Evolutionary conservation across 2,113 vertebrate genomes (phyloP).

Genomic region (Pseudorasbora parva): DNA sequence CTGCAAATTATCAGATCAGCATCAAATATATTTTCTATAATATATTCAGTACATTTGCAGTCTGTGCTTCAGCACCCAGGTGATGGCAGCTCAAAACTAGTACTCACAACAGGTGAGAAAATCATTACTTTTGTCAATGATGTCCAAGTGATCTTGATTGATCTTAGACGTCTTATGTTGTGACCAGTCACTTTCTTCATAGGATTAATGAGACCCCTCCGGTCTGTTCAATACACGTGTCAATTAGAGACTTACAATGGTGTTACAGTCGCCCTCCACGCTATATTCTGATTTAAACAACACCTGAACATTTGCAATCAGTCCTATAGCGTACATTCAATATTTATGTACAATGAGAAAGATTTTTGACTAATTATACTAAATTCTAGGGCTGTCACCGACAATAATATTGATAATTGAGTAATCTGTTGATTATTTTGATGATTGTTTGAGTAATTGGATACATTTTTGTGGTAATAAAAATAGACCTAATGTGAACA

Average conservation of each 20-base stretch:
- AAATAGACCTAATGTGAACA: too few relatives aligned
- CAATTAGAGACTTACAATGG: conserved; percentile 49
- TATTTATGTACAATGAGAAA: background rate
- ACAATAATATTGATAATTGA: too few relatives aligned
- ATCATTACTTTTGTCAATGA: conserved; percentile 53
- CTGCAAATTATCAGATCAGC: background rate
- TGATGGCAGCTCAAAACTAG: conserved; percentile 19
- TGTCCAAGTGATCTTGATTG: conserved; percentile 54
- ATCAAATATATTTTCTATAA: background rate
- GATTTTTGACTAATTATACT: background rate
- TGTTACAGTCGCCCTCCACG: background rate
- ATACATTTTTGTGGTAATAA: too few relatives aligned
- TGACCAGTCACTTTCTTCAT: conserved; percentile 54
- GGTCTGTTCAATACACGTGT: conserved; percentile 47
- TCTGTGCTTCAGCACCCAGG: conserved; percentile 19
- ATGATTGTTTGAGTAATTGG: too few relatives aligned
- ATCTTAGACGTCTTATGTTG: conserved; percentile 53
- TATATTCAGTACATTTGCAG: background rate
- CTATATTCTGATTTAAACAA: background rate
- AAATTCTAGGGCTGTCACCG: background rate
- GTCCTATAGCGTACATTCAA: background rate
- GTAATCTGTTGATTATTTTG: too few relatives aligned
- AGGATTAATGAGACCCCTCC: conserved; percentile 57
- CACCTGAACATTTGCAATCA: background rate
- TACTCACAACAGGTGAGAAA: conserved; percentile 40